Evolutionary conservation across 2,113 vertebrate genomes (phyloP).

Genomic region (Apus apus): DNA sequence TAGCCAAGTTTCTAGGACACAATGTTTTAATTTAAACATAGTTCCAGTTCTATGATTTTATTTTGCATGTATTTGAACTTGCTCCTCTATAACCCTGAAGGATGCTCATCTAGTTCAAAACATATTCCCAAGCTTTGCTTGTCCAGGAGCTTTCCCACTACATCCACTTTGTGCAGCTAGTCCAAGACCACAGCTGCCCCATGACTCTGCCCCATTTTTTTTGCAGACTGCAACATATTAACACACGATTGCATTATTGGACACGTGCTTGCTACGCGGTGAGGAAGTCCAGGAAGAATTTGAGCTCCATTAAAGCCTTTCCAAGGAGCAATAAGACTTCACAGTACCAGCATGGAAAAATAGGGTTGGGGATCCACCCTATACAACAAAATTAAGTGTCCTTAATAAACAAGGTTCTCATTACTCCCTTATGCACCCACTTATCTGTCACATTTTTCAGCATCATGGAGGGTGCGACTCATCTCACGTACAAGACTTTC

Average conservation of each 20-base stretch:
- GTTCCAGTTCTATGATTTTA: not conserved
- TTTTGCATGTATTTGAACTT: not conserved
- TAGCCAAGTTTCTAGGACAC: conserved; percentile 25
- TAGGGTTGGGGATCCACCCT: not conserved
- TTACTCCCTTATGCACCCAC: not conserved
- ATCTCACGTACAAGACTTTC: not conserved
- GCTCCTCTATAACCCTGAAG: not conserved
- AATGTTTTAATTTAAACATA: conserved; percentile 30
- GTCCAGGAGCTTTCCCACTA: not conserved
- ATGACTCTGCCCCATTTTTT: not conserved
- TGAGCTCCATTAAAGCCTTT: not conserved
- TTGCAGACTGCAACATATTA: not conserved
- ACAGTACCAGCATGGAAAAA: not conserved
- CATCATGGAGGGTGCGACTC: not conserved
- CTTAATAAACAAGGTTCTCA: not conserved
- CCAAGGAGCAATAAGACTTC: not conserved
- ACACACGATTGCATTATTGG: not conserved
- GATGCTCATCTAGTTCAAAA: conserved; percentile 20
- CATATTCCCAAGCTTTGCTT: not conserved
- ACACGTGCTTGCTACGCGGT: not conserved
- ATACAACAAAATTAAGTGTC: not conserved
- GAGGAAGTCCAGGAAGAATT: not conserved
- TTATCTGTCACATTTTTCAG: not conserved
- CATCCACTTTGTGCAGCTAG: not conserved
- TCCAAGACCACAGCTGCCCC: not conserved